Evolutionary conservation across 2,113 vertebrate genomes (phyloP).

Genomic region (Ciconia stormi): DNA sequence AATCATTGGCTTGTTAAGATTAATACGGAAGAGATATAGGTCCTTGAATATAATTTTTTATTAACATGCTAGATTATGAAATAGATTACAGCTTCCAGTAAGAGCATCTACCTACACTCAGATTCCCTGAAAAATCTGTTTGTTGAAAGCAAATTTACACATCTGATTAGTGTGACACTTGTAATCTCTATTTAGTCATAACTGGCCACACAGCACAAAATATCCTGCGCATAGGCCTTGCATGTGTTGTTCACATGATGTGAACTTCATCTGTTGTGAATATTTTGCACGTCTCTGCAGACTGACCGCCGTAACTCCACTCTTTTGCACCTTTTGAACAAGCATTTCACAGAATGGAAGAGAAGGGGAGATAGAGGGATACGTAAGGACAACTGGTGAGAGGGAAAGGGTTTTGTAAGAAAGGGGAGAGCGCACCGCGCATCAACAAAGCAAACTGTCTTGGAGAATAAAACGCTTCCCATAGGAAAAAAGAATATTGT

Average conservation of each 20-base stretch:
- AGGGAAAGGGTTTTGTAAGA: not conserved
- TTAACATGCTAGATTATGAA: not conserved
- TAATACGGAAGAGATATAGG: not conserved
- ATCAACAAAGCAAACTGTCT: not conserved
- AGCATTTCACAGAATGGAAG: not conserved
- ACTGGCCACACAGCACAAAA: not conserved
- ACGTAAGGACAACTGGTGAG: not conserved
- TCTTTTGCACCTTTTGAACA: not conserved
- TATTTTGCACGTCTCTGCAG: not conserved
- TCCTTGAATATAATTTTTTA: not conserved
- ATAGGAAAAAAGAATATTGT: not conserved
- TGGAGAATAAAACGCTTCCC: not conserved
- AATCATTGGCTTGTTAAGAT: not conserved
- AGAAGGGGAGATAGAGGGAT: not conserved
- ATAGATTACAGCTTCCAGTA: not conserved
- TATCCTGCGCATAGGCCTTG: not conserved
- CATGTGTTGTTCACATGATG: fast-evolving
- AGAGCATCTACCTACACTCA: not conserved
- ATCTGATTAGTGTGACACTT: not conserved
- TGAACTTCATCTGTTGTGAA: not conserved
- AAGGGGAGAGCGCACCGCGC: fast-evolving
- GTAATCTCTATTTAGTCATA: not conserved
- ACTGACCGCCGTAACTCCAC: fast-evolving
- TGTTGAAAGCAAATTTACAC: not conserved
- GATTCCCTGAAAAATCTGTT: not conserved